Conservation (phyloP, 2,797 vertebrate species). For the Tolypeutes matacus region DNA sequence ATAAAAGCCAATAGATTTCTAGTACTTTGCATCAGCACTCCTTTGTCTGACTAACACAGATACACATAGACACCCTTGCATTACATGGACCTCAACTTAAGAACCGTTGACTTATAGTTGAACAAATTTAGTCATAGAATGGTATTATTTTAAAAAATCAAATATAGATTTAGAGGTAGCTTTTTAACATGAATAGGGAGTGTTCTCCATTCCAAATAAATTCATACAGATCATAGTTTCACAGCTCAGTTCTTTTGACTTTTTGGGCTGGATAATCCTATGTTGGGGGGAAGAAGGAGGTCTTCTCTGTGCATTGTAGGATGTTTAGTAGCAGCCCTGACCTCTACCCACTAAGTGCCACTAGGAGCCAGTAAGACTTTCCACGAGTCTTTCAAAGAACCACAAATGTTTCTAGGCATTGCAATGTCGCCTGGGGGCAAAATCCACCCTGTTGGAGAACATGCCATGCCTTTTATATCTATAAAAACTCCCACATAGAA, state of each 20-base stretch:
- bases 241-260: neutral
- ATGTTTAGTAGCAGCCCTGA: neutral
- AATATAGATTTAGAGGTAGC: neutral
- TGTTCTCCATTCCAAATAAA: constrained; percentile 2
- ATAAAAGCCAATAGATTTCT: too few relatives aligned
- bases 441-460: neutral
- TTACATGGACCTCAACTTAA: neutral
- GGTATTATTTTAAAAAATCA: neutral
- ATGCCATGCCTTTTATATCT: neutral
- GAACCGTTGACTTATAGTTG: neutral
- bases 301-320: too few relatives aligned
- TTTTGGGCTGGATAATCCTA: neutral
- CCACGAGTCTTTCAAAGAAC: neutral
- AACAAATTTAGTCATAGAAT: neutral
- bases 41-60: neutral
- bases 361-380: neutral
- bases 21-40: too few relatives aligned
- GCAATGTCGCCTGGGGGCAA: neutral
- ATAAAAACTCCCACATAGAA: neutral
- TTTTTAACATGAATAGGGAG: neutral
- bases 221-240: neutral
- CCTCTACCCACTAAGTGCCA: neutral
- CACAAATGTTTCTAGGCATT: neutral
- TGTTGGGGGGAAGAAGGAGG: neutral
- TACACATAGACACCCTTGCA: neutral